phyloP scores from a whole-genome alignment of 2,888 invertebrate genomes.

The Polymixis flavicincta region DNA sequence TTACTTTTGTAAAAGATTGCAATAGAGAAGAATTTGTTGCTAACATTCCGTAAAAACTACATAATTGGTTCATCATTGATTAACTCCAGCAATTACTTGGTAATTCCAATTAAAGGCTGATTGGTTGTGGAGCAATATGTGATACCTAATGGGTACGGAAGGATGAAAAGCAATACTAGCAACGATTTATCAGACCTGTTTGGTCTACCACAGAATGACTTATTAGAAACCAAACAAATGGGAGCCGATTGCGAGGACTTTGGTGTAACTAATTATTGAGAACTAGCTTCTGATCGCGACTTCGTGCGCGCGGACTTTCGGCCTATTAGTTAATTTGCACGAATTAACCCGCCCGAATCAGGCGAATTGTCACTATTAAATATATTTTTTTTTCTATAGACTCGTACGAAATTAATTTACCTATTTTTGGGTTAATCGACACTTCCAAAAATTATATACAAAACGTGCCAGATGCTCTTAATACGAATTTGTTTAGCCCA shows the following conservation, averaged over 20 bases:
- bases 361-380: no score
- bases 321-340: no score
- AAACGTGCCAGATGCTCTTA: no score
- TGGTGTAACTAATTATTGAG: neutral
- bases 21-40: constrained; percentile 37
- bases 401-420: no score
- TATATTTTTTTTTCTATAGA: no score
- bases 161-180: constrained; percentile 7
- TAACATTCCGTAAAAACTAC: constrained; percentile 39
- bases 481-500: no score
- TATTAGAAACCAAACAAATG: neutral
- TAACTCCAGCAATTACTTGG: constrained; percentile 47
- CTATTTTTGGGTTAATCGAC: no score
- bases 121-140: constrained; percentile 45
- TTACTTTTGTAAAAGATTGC: constrained; percentile 20
- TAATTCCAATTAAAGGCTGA: constrained; percentile 46
- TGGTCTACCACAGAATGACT: neutral
- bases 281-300: neutral
- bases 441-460: no score
- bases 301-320: no score
- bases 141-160: constrained; percentile 18
- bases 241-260: no score
- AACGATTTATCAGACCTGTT: constrained; percentile 1
- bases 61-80: constrained; percentile 53
- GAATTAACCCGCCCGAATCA: no score